Conservation (phyloP, 2,113 vertebrate genomes). For the Collichthys lucidus region DNA sequence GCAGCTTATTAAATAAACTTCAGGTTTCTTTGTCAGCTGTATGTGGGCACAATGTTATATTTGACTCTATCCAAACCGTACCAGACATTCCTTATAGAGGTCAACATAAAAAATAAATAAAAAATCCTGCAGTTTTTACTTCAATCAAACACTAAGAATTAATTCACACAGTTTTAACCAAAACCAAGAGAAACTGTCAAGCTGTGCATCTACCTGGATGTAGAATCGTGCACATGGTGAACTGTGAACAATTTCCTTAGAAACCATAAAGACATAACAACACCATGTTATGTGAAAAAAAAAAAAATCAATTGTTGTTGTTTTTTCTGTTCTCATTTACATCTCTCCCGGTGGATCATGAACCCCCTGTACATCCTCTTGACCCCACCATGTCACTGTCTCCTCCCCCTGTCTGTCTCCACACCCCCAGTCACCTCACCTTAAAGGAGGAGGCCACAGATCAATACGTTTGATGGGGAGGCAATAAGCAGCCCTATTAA, state of each 20-base stretch:
- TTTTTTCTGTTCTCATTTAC: not conserved
- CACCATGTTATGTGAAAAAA: not conserved
- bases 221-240: not conserved
- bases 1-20: not conserved
- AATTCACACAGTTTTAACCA: not conserved
- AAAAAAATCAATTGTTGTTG: slow-evolving; percentile 31
- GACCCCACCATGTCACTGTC: slow-evolving; percentile 26
- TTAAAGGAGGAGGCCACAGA: slow-evolving; percentile 95
- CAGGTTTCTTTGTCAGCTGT: not conserved
- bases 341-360: slow-evolving; percentile 23
- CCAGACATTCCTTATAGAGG: not conserved
- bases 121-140: not conserved
- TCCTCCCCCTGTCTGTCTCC: slow-evolving; percentile 35
- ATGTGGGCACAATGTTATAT: not conserved
- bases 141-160: not conserved
- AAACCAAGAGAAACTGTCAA: not conserved
- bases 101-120: not conserved
- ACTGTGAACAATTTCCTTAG: not conserved
- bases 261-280: not conserved
- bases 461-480: slow-evolving; percentile 99
- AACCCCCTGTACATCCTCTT: slow-evolving; percentile 17
- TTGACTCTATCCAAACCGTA: not conserved
- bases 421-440: slow-evolving; percentile 76
- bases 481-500: slow-evolving; percentile 99
- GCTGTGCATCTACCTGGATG: not conserved